Base-by-base conservation (phyloP, 2,888 invertebrate genomes). In the Drosophila colorata region DNA sequence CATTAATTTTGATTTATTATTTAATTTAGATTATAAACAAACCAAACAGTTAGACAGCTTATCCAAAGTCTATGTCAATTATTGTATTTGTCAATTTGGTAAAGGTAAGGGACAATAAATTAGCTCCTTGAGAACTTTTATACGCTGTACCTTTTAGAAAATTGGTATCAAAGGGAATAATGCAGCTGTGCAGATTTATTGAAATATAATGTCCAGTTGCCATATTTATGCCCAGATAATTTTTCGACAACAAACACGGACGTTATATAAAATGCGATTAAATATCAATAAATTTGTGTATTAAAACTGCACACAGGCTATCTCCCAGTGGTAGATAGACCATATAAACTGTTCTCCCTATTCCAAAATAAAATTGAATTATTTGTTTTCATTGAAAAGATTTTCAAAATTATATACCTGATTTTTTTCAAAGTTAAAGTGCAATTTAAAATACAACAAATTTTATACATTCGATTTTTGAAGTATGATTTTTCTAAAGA, bases 401-500 rank as follows among this genome's bases (percentile, higher is more conserved):
- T 23, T 35, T 14, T 55, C 53, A 55, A 13, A 14, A 37, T 38
- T 44, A 20, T 7, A 23, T 13, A 8, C n/a, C 0, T 40, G 1
- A 11, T 0, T n/a, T 16, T 2, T 7, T 13, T 13, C 25, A 28
- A 28, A 28, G 25, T 28, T 7, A 28, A 28, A 2, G 5, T 2
- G 9, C 1, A 28, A 9, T 28, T 9, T 1, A 2, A 28, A 28
- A 28, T 28, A 28, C 28, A 8, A 28, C 2, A 28, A 28, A 28
- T 9, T 28, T 28, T 0, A 28, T 28, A 9, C 9, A 3, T 20
- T 2, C 2, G 28, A 14, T n/a, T 2, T 38, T 16, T 35, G 0
- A 35, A 66, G 4, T 5, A 82, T 81, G 79, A 18, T 46, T 4
- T 6, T 68, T 3, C 43, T 79, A 0, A 53, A 66, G 0, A 66